Conservation (phyloP, 2,113 vertebrate species). For the Setophaga coronata region DNA sequence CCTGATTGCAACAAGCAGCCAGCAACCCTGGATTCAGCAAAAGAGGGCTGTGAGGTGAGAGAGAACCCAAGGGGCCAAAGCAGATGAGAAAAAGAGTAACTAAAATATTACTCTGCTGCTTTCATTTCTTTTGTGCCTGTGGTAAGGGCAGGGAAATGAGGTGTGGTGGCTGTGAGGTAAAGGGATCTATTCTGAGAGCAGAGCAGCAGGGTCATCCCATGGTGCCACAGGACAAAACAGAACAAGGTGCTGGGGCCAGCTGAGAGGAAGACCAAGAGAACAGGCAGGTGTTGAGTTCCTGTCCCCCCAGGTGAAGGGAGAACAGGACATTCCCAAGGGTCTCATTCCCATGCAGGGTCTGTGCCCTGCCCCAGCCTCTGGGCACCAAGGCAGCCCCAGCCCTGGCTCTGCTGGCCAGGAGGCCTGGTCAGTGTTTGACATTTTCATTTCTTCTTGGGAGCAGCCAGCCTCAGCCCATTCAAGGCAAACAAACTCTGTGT, state of each 20-base stretch:
- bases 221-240: not conserved
- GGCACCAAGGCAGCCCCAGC: not conserved
- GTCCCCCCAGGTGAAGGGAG: not conserved
- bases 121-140: not conserved
- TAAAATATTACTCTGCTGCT: not conserved
- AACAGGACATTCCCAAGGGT: not conserved
- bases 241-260: not conserved
- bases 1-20: not conserved
- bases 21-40: not conserved
- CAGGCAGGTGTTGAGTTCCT: rapidly evolving
- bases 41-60: not conserved
- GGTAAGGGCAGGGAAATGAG: not conserved
- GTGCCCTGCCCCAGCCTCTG: not conserved
- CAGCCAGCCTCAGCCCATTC: not conserved
- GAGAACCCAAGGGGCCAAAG: not conserved
- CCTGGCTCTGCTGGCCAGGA: not conserved
- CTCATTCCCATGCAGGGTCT: not conserved
- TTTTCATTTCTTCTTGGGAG: not conserved
- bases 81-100: not conserved
- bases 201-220: not conserved
- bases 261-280: not conserved
- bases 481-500: not conserved
- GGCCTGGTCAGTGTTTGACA: rapidly evolving
- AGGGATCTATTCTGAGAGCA: not conserved
- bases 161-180: not conserved